Evolutionary conservation across 1,140 invertebrate genomes (phyloP), one percentile per base, ranked within the genome.

Genomic region (Microplitis mediator): DNA sequence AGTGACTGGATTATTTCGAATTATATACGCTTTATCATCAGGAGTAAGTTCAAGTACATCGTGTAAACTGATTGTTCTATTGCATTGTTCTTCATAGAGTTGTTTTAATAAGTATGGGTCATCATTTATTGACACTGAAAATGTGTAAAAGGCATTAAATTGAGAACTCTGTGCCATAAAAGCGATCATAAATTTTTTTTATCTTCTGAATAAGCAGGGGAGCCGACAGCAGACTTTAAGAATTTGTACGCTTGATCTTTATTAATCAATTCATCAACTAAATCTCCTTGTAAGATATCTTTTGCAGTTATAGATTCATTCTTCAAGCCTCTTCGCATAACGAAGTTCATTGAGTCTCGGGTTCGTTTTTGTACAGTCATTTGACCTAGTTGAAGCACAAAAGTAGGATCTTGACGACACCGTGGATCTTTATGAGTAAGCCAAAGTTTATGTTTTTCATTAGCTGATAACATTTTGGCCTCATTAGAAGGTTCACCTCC

Each of bases 161-260:
- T 16, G 60, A n/a, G 9, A 2, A 1, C 60, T 62, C 4, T 62
- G 60, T 9, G 32, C 60, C 60, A 62, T 62, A 11, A 9, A 32
- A 6, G 60, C 14, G 11, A 62, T 62, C 4, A 62, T 4, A 31
- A 32, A 62, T 31, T 62, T 62, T 62, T 62, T 62, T 62, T 62
- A 62, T 62, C 60, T 62, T 62, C 60, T 4, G 9, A 62, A 62
- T 62, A 62, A 34, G 60, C 16, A 23, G 60, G 23, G 4, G 60
- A 62, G 0, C 60, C 60, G 34, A 62, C 23, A 62, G 2, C 31
- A 32, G 60, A 31, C n/a, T 62, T 62, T 31, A 62, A 62, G n/a
- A 62, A 62, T 31, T 62, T 62, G n/a, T 62, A 62, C 23, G n/a
- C 60, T 62, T 62, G 16, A 62, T 62, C 60, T 9, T 5, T 8